phyloP scores from a whole-genome alignment of 2,888 invertebrate species.

The Invenusta paracnida region DNA sequence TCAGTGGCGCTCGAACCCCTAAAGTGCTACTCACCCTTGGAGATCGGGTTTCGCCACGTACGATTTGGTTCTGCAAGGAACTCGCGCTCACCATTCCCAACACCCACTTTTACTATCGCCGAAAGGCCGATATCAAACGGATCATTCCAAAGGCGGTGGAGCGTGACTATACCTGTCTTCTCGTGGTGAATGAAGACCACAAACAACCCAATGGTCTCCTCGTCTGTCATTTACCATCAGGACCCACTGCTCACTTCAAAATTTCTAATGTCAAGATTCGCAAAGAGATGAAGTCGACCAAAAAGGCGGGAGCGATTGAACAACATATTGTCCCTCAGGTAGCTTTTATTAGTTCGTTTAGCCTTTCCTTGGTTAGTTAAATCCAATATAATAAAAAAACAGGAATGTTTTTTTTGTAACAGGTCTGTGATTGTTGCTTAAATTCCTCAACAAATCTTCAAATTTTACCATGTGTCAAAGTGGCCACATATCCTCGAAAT shows the following conservation, averaged over 20 bases:
- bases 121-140: slow-evolving; percentile 82
- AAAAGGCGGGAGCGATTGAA: background rate
- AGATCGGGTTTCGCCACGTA: slow-evolving; percentile 61
- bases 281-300: background rate
- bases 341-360: too few species aligned
- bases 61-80: slow-evolving; percentile 85
- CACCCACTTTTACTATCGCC: slow-evolving; percentile 77
- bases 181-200: slow-evolving; percentile 78
- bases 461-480: too few species aligned
- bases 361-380: too few species aligned
- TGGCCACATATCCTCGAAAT: too few species aligned
- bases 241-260: slow-evolving; percentile 92
- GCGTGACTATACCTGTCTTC: slow-evolving; percentile 62
- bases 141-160: slow-evolving; percentile 79
- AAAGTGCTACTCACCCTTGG: slow-evolving; percentile 35
- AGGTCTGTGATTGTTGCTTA: too few species aligned
- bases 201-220: slow-evolving; percentile 84
- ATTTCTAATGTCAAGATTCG: slow-evolving; percentile 79
- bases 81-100: slow-evolving; percentile 85
- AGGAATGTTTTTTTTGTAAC: too few species aligned
- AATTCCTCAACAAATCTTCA: too few species aligned
- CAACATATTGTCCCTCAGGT: slow-evolving; percentile 23
- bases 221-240: slow-evolving; percentile 85
- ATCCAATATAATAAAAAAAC: too few species aligned
- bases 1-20: background rate